A percentile compares a stretch with the other conserved stretches of the same genome.
Conservation (phyloP, 2,797 vertebrate species). For the Diglossa cyanea region DNA sequence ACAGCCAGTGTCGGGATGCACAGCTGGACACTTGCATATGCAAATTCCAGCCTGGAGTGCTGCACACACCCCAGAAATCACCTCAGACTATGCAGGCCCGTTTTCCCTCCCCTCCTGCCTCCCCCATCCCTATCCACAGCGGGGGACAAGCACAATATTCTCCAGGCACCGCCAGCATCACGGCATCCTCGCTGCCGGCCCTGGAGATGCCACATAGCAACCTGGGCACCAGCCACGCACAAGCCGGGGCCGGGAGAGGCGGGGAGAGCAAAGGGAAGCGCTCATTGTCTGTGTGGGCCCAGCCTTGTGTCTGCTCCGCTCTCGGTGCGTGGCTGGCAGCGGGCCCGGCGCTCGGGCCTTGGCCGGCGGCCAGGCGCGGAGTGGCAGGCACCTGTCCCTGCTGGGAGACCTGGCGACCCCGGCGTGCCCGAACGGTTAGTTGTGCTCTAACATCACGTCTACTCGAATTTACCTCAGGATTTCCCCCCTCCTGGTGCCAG, state of each 20-base stretch:
- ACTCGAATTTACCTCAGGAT: constrained; percentile 70
- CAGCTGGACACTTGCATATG: constrained; percentile 41
- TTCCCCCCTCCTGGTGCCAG: constrained; percentile 34
- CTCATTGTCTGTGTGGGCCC: constrained; percentile 21
- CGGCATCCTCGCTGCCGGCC: background rate
- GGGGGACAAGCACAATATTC: background rate
- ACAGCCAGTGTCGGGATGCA: background rate
- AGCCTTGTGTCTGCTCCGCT: constrained; percentile 60
- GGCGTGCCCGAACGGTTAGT: constrained; percentile 51
- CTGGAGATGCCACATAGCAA: constrained; percentile 20
- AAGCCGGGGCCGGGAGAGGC: background rate
- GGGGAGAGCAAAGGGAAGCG: background rate
- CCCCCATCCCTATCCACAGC: background rate
- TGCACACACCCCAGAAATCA: background rate
- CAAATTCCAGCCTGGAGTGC: background rate
- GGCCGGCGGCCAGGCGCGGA: constrained; percentile 4
- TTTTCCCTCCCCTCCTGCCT: background rate
- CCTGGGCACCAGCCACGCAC: background rate
- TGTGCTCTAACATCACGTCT: constrained; percentile 60
- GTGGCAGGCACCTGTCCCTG: constrained; percentile 68
- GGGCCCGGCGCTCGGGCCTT: constrained; percentile 40
- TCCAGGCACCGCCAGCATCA: rapidly evolving
- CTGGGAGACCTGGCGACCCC: constrained; percentile 69
- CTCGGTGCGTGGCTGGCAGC: constrained; percentile 34
- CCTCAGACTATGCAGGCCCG: background rate